Percentiles rank a stretch among this genome's conserved stretches.
Conservation (phyloP, 2,797 vertebrate genomes). For the Phalanger gymnotis region DNA sequence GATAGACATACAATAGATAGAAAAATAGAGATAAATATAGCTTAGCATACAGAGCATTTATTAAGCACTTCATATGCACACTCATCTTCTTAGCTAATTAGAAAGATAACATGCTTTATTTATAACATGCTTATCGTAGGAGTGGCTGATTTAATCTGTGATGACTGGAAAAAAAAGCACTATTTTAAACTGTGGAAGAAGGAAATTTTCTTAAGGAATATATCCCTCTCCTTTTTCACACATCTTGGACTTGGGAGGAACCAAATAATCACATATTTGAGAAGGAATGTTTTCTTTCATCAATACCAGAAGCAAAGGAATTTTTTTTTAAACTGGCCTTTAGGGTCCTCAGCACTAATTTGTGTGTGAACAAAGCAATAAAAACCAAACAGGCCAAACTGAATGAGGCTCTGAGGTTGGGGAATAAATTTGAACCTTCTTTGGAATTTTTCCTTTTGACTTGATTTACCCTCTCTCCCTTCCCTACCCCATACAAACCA, state of each 20-base stretch:
- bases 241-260: conserved; percentile 59
- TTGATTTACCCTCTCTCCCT: conserved; percentile 28
- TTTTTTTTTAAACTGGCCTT: conserved; percentile 56
- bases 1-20: neutral
- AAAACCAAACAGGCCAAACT: conserved; percentile 64
- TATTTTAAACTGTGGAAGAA: conserved; percentile 35
- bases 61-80: conserved; percentile 32
- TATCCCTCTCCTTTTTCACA: conserved; percentile 54
- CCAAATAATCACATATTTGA: conserved; percentile 49
- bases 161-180: conserved; percentile 27
- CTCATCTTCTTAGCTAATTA: conserved; percentile 59
- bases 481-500: conserved; percentile 62
- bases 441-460: conserved; percentile 57
- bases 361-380: conserved; percentile 71
- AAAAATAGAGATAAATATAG: neutral
- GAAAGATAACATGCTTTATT: conserved; percentile 57
- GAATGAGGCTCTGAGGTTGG: conserved; percentile 64
- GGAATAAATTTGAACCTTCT: conserved; percentile 70
- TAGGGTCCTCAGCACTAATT: conserved; percentile 55
- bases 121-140: conserved; percentile 56
- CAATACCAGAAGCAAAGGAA: conserved; percentile 44
- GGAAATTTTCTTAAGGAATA: conserved; percentile 47
- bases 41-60: neutral
- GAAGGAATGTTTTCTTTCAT: conserved; percentile 58
- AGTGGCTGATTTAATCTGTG: neutral